Base-by-base conservation (phyloP, 2,888 invertebrate genomes). In the Aphrophora alni region DNA sequence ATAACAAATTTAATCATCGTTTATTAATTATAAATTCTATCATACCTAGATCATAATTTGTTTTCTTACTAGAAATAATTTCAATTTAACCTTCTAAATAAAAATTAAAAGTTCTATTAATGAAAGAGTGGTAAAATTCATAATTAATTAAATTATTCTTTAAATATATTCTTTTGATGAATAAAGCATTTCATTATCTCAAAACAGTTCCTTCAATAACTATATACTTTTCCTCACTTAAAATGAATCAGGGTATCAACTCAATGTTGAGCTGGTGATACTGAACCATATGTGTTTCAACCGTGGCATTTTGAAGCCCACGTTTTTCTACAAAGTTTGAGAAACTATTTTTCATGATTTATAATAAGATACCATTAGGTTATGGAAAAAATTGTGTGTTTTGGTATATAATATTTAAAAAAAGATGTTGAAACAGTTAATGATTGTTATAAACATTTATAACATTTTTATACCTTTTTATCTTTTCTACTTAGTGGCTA, bases 271-370 rank as follows among this genome's bases (percentile, higher is more conserved):
- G n/a, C 21, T 59, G 78, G 77, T 78, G 73, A 75, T 81, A 81
- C 78, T 81, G 59, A 71, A 81, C 81, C 81, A 78, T 28, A 80
- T 78, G 81, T 81, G 81, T 81, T 81, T 78, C 78, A 78, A 25
- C 3, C 51, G 28, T 26, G 80, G 76, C 76, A 70, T 80, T 80
- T 80, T 76, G 8, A 76, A 80, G 80, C 70, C 80, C 44, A 71
- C 26, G 28, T 76, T 59, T 80, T 80, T 80, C 76, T 80, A 80
- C 76, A 70, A 79, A 59, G 24, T 38, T 79, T 68, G 59, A 70
- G 68, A 75, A 44, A 75, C 28, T 80, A 80, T 75, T 80, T 79
- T 75, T 75, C 80, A 80, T 80, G 68, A 44, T 80, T 80, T 38
- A 80, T 75, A 70, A 27, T 68, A 69, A 38, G 38, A 38, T 73